These are phyloP conservation scores for Yponomeuta evonymella DNA, from an alignment of 2,888 invertebrate genomes.

Conservation along the genomic window DNA sequence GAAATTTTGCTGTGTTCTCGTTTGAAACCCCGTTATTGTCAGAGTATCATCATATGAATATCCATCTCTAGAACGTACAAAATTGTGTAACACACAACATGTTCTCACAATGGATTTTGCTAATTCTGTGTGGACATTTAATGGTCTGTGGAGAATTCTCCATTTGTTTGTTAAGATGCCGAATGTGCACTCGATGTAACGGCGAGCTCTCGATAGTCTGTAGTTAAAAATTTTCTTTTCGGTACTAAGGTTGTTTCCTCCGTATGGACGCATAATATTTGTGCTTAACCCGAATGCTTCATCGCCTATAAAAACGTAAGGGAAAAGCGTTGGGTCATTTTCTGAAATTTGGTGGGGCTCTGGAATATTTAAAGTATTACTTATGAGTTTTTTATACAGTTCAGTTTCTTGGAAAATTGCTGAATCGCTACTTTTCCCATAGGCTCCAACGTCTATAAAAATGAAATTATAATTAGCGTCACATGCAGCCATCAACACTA, in stretches of 20 bases:
- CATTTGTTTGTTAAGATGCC: conserved; percentile 23
- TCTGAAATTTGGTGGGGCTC: conserved; percentile 20
- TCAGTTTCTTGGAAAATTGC: conserved; percentile 20
- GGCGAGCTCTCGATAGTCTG: conserved; percentile 26
- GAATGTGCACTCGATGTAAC: conserved; percentile 29
- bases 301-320: not conserved
- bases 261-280: too few species aligned
- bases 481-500: conserved; percentile 26
- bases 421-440: conserved; percentile 24
- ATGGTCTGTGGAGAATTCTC: conserved; percentile 19
- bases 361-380: conserved; percentile 22
- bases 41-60: conserved; percentile 20
- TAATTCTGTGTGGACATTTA: conserved; percentile 19
- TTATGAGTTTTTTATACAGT: conserved; percentile 20
- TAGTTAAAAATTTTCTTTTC: conserved; percentile 25
- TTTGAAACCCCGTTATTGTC: conserved; percentile 20
- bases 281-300: too few species aligned
- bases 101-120: conserved; percentile 20
- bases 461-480: conserved; percentile 28
- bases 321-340: conserved; percentile 23
- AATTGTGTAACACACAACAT: conserved; percentile 14
- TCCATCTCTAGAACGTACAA: conserved; percentile 16
- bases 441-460: conserved; percentile 27
- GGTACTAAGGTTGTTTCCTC: too few species aligned
- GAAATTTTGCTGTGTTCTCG: conserved; percentile 20